phyloP scores from a whole-genome alignment of 2,888 invertebrate species.

The Sympetrum striolatum region DNA sequence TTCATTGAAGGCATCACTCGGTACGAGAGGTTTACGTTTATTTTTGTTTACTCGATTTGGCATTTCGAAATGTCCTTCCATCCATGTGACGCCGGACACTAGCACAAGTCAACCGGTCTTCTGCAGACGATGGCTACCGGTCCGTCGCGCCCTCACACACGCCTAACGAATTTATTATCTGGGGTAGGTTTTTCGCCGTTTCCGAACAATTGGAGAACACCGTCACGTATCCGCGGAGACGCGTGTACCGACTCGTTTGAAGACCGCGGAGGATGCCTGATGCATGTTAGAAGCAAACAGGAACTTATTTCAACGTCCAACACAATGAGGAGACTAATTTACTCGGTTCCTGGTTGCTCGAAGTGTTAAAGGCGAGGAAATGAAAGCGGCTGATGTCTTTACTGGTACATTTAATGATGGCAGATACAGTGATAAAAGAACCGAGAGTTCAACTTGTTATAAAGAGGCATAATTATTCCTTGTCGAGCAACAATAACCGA shows the following conservation, averaged over 20 bases:
- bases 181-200: not conserved
- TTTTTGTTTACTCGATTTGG: not conserved
- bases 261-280: not conserved
- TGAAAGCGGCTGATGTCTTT: no score
- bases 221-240: not conserved
- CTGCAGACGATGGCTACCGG: not conserved
- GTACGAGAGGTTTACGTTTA: not conserved
- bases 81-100: not conserved
- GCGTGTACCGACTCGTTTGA: slow-evolving; percentile 1
- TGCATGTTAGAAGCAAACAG: not conserved
- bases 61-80: not conserved
- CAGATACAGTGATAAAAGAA: no score
- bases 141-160: not conserved
- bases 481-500: no score
- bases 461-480: no score
- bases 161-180: not conserved
- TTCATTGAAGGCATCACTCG: not conserved
- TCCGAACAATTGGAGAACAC: not conserved
- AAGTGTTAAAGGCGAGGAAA: no score
- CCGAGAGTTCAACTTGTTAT: no score
- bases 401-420: no score
- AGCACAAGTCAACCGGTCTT: not conserved
- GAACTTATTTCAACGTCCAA: not conserved
- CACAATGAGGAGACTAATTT: no score
- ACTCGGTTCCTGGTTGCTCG: no score